Percentiles rank a stretch among this genome's conserved stretches.
phyloP scores from a whole-genome alignment of 2,888 invertebrate species.

The Agrilus cyanescens region DNA sequence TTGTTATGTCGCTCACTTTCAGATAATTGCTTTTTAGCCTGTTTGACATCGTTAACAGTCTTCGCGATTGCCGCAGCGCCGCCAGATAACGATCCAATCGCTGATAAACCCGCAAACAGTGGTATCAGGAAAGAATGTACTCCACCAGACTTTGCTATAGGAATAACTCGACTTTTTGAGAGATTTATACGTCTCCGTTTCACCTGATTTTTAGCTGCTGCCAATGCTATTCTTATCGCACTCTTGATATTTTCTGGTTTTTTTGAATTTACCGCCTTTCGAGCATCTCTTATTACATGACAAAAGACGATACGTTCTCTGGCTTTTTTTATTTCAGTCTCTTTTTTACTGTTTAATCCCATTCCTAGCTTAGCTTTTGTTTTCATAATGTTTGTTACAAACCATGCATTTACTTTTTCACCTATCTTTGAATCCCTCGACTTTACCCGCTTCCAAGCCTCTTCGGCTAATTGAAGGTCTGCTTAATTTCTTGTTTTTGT shows the following conservation, averaged over 20 bases:
- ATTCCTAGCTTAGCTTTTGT: slow-evolving; percentile 22
- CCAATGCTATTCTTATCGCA: too few species aligned
- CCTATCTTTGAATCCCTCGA: slow-evolving; percentile 22
- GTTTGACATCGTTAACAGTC: slow-evolving; percentile 25
- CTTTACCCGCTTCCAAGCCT: slow-evolving; percentile 22
- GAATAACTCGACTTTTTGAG: slow-evolving; percentile 15
- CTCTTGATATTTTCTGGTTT: too few species aligned
- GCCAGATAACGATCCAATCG: slow-evolving; percentile 26
- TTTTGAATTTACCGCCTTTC: background rate
- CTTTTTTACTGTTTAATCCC: slow-evolving; percentile 12
- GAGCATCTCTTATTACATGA: background rate
- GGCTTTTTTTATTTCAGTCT: slow-evolving; percentile 8
- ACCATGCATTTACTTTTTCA: slow-evolving; percentile 23
- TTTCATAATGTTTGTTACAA: slow-evolving; percentile 24
- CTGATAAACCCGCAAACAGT: slow-evolving; percentile 26
- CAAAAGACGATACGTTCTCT: slow-evolving; percentile 5
- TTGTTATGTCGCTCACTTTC: slow-evolving; percentile 28
- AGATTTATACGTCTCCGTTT: too few species aligned
- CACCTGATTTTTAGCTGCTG: slow-evolving; percentile 2
- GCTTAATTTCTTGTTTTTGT: too few species aligned
- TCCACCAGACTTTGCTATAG: slow-evolving; percentile 26
- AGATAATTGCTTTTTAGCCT: slow-evolving; percentile 22
- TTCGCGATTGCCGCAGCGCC: slow-evolving; percentile 28
- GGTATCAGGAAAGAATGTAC: slow-evolving; percentile 25
- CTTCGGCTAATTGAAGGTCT: slow-evolving; percentile 24